Percentiles rank a stretch among this genome's conserved stretches.
Evolutionary conservation across 2,888 invertebrate species (phyloP).

Genomic region (Rotaria socialis): DNA sequence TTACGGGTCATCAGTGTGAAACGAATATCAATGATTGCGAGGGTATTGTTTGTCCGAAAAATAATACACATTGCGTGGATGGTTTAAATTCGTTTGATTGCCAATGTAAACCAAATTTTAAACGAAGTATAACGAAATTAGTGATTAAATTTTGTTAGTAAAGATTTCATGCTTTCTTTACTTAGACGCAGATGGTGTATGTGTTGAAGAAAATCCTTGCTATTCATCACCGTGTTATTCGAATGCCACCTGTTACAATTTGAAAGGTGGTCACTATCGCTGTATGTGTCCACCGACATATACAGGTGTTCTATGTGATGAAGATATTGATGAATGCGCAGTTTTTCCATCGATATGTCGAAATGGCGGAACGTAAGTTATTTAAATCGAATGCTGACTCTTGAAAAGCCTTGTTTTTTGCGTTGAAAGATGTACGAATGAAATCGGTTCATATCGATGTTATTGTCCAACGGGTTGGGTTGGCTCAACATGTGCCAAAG

Average conservation of each 20-base stretch:
- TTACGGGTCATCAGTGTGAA: conserved; percentile 8
- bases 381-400: not conserved
- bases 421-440: not conserved
- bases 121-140: not conserved
- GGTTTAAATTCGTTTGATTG: conserved; percentile 24
- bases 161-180: not conserved
- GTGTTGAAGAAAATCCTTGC: not conserved
- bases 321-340: conserved; percentile 26
- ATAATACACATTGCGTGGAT: not conserved
- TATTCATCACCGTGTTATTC: not conserved
- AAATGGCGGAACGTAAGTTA: conserved; percentile 11
- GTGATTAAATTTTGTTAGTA: not conserved
- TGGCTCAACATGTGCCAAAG: not conserved
- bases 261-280: not conserved
- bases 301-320: not conserved
- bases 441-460: conserved; percentile 33
- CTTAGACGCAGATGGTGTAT: not conserved
- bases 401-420: not conserved
- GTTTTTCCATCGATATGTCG: conserved; percentile 15
- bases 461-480: conserved; percentile 10
- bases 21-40: conserved; percentile 28
- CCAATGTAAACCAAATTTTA: not conserved
- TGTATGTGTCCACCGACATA: not conserved
- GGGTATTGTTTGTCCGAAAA: not conserved
- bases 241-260: conserved; percentile 1